A percentile compares a stretch with the other conserved stretches of the same genome.
phyloP scores from a whole-genome alignment of 2,113 vertebrate species.

The Tachuris rubrigastra region DNA sequence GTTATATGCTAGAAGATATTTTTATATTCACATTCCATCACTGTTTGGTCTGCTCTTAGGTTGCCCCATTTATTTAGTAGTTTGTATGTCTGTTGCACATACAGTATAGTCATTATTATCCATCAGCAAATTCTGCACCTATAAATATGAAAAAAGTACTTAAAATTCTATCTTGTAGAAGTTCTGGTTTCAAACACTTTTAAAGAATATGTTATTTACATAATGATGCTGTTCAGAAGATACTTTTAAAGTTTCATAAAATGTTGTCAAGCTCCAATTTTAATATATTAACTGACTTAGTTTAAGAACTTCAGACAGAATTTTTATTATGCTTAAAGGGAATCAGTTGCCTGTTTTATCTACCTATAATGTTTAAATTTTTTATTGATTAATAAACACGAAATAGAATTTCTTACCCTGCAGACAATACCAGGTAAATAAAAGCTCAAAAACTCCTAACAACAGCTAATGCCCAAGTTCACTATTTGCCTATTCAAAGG shows the following conservation, averaged over 20 bases:
- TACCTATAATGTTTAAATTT: background rate
- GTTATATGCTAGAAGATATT: background rate
- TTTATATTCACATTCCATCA: background rate
- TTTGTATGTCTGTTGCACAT: background rate
- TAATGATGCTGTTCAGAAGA: background rate
- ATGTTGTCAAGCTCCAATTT: background rate
- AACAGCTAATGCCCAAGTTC: background rate
- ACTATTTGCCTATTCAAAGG: background rate
- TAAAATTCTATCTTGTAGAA: background rate
- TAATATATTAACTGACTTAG: background rate
- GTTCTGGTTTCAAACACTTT: background rate
- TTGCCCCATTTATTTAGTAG: background rate
- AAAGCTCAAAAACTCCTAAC: background rate
- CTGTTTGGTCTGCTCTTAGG: background rate
- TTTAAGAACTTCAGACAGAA: background rate
- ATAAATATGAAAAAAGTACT: background rate
- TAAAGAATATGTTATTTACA: background rate
- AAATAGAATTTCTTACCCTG: background rate
- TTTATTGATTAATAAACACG: background rate
- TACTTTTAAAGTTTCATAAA: background rate
- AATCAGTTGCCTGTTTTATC: background rate
- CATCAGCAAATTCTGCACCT: background rate
- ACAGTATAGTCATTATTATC: background rate
- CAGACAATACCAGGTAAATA: background rate
- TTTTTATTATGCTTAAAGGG: background rate